Conservation (phyloP, 2,888 invertebrate species). For the Cylindroiulus punctatus region DNA sequence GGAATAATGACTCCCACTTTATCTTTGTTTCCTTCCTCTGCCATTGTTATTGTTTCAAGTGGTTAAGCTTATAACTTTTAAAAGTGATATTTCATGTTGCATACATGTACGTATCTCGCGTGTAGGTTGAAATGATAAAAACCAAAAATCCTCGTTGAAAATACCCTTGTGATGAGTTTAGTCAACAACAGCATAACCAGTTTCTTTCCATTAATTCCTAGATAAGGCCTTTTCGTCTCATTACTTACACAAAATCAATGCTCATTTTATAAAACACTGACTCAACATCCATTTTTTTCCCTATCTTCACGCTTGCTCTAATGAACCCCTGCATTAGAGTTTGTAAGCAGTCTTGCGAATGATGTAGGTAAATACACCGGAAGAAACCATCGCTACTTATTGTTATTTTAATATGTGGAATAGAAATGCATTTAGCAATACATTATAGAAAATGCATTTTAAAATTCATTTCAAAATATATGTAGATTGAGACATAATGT, state of each 20-base stretch:
- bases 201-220: constrained; percentile 26
- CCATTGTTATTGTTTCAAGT: background rate
- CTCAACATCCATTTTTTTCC: background rate
- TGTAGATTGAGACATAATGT: too few relatives aligned
- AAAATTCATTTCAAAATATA: too few relatives aligned
- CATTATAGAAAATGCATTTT: too few relatives aligned
- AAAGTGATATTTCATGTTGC: background rate
- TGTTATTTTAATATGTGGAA: too few relatives aligned
- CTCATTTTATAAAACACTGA: background rate
- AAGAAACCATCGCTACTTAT: background rate
- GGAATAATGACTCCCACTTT: background rate
- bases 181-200: background rate
- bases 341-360: background rate
- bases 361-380: background rate
- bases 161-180: background rate
- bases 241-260: background rate
- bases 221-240: background rate
- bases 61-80: background rate
- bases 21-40: background rate
- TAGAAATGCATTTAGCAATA: too few relatives aligned
- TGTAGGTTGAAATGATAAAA: background rate
- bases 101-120: background rate
- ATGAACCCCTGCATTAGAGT: background rate
- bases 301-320: background rate
- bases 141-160: background rate